These are phyloP conservation scores for Drosophila sp. DNA, from an alignment of 1,140 invertebrate species.

Conservation along the genomic window DNA sequence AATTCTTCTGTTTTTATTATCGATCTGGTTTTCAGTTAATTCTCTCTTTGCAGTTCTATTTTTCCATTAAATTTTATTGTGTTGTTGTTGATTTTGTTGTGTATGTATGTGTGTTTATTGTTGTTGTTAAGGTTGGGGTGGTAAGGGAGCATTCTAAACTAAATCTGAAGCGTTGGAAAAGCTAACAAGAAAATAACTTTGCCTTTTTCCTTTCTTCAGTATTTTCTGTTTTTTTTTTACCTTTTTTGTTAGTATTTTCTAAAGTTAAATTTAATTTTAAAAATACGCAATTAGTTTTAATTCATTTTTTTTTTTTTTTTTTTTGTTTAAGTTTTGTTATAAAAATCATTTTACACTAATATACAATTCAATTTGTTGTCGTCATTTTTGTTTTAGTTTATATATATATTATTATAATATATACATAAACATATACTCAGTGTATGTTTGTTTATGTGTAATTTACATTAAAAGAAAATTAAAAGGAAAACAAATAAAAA, in stretches of 20 bases:
- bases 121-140: not conserved
- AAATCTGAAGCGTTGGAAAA: slow-evolving; percentile 1
- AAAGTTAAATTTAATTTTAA: slow-evolving; percentile 44
- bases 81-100: slow-evolving; percentile 8
- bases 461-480: slow-evolving; percentile 18
- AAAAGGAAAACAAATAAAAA: slow-evolving; percentile 37
- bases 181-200: slow-evolving; percentile 7
- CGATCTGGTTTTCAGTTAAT: slow-evolving; percentile 9
- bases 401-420: slow-evolving; percentile 44
- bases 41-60: not conserved
- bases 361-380: slow-evolving; percentile 60
- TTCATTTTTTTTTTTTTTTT: slow-evolving; percentile 25
- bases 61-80: not conserved
- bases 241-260: slow-evolving; percentile 38
- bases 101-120: slow-evolving; percentile 12
- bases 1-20: slow-evolving; percentile 1
- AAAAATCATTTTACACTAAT: slow-evolving; percentile 48
- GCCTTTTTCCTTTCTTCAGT: slow-evolving; percentile 10
- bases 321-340: slow-evolving; percentile 11
- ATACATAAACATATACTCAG: slow-evolving; percentile 24
- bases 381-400: slow-evolving; percentile 29
- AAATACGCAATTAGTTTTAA: slow-evolving; percentile 43
- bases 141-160: slow-evolving; percentile 13
- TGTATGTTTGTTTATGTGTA: not conserved
- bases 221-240: slow-evolving; percentile 14